Conservation (phyloP, 2,797 vertebrate genomes). For the Oophaga sylvatica region DNA sequence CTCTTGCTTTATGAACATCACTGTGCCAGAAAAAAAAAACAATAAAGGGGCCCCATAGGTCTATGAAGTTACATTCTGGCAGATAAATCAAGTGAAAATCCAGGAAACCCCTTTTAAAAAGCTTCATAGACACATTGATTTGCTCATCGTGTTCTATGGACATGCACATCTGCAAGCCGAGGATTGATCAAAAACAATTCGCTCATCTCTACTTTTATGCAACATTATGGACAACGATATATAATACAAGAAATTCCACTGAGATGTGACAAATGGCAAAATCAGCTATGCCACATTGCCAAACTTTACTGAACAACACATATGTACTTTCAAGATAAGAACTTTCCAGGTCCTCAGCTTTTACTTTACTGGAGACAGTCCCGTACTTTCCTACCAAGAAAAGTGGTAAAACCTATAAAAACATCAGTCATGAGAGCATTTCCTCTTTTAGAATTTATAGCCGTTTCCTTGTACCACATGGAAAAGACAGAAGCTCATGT, state of each 20-base stretch:
- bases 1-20: not conserved
- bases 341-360: too few species aligned
- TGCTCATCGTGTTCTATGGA: not conserved
- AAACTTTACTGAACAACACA: not conserved
- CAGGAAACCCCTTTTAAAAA: not conserved
- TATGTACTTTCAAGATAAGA: not conserved
- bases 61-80: not conserved
- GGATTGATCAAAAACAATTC: not conserved
- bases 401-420: not conserved
- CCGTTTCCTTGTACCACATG: not conserved
- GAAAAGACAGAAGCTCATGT: not conserved
- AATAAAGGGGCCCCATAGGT: not conserved
- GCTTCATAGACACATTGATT: not conserved
- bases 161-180: not conserved
- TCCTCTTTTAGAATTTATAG: not conserved
- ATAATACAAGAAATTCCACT: not conserved
- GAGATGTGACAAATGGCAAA: not conserved
- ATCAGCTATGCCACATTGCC: not conserved
- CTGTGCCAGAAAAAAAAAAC: not conserved
- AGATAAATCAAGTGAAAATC: not conserved
- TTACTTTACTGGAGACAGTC: too few species aligned
- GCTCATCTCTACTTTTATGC: not conserved
- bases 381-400: not conserved
- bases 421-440: not conserved
- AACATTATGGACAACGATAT: not conserved